Evolutionary conservation across 2,888 invertebrate species (phyloP).

Genomic region (Dasypolia templi): DNA sequence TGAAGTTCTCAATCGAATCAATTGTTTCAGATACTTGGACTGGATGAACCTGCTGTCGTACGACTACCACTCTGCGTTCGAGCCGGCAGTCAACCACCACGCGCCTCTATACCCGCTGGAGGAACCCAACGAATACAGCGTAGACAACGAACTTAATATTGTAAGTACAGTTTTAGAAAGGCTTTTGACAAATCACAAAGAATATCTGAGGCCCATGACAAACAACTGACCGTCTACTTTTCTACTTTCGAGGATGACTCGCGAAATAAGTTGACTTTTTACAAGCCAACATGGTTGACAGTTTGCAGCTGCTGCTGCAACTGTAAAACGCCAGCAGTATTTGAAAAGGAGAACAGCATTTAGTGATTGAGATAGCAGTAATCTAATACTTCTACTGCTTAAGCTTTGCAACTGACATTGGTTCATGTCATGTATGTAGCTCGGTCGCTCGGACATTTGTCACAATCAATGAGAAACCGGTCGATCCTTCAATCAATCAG

Average conservation of each 20-base stretch:
- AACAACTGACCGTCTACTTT: neutral
- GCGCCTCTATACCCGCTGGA: slow-evolving; percentile 95
- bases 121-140: slow-evolving; percentile 96
- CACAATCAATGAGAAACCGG: slow-evolving; percentile 11
- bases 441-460: neutral
- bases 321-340: neutral
- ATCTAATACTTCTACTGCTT: neutral
- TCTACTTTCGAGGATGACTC: neutral
- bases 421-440: neutral
- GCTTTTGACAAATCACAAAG: neutral
- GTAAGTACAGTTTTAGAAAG: slow-evolving; percentile 90
- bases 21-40: slow-evolving; percentile 93
- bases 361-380: neutral
- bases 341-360: neutral
- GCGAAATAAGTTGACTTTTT: neutral
- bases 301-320: too few relatives aligned
- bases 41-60: slow-evolving; percentile 98
- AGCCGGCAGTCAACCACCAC: slow-evolving; percentile 97
- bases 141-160: slow-evolving; percentile 96
- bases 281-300: neutral
- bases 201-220: neutral
- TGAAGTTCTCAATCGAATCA: neutral
- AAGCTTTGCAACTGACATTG: neutral
- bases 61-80: slow-evolving; percentile 98
- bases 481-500: slow-evolving; percentile 34